These are phyloP conservation scores for Exocentrus adspersus DNA, from an alignment of 2,888 invertebrate species.

Conservation along the genomic window DNA sequence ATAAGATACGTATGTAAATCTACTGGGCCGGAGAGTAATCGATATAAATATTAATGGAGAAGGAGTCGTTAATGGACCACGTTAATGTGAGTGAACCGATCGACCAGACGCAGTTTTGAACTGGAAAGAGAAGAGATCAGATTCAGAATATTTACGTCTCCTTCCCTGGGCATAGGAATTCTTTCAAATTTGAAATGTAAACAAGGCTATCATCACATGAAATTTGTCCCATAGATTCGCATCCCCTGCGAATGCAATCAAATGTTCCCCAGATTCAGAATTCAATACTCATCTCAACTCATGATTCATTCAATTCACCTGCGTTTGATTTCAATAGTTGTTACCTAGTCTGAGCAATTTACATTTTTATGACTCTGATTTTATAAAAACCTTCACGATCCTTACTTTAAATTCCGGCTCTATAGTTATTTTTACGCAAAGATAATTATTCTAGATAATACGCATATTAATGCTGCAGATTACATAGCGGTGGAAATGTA, in stretches of 20 bases:
- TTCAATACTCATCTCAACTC: too few relatives aligned
- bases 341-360: not conserved
- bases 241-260: too few relatives aligned
- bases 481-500: not conserved
- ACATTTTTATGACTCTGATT: not conserved
- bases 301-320: too few relatives aligned
- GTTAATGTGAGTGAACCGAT: conserved; percentile 43
- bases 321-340: too few relatives aligned
- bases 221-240: too few relatives aligned
- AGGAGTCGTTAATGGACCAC: conserved; percentile 43
- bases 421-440: not conserved
- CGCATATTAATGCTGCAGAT: not conserved
- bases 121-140: not conserved
- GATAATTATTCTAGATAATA: conserved; percentile 1
- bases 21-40: conserved; percentile 36
- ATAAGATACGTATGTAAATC: conserved; percentile 40
- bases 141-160: too few relatives aligned
- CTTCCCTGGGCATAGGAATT: too few relatives aligned
- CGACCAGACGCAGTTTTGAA: conserved; percentile 27
- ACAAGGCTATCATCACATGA: too few relatives aligned
- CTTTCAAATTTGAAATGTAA: too few relatives aligned
- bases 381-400: not conserved
- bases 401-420: not conserved
- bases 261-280: too few relatives aligned
- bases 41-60: conserved; percentile 46